Evolutionary conservation across 2,113 vertebrate genomes (phyloP).

Genomic region (Hydropotes inermis): DNA sequence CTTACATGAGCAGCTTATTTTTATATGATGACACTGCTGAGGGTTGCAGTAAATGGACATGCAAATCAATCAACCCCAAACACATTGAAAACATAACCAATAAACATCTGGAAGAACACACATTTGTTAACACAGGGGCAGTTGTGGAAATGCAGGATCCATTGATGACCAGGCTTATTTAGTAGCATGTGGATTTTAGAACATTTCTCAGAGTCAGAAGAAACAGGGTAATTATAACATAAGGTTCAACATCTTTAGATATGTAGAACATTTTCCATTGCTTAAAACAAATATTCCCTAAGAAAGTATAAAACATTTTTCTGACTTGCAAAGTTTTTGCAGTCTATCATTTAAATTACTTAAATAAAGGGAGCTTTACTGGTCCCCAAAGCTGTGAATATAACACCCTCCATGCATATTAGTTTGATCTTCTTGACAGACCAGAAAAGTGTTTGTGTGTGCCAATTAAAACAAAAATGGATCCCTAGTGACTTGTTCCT

Average conservation of each 20-base stretch:
- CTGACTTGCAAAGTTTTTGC: slow-evolving; percentile 88
- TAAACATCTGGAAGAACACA: slow-evolving; percentile 78
- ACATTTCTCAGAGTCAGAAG: slow-evolving; percentile 76
- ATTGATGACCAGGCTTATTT: slow-evolving; percentile 73
- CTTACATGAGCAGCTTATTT: slow-evolving; percentile 58
- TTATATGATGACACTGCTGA: slow-evolving; percentile 41
- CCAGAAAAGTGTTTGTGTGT: slow-evolving; percentile 85
- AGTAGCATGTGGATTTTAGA: slow-evolving; percentile 73
- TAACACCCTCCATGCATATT: slow-evolving; percentile 88
- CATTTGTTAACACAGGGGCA: slow-evolving; percentile 66
- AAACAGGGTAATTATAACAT: slow-evolving; percentile 82
- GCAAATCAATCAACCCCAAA: slow-evolving; percentile 60
- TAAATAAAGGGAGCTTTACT: slow-evolving; percentile 90
- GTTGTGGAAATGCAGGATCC: slow-evolving; percentile 70
- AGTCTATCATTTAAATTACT: slow-evolving; percentile 90
- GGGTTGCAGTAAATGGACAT: slow-evolving; percentile 63
- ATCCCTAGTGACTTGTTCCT: slow-evolving; percentile 86
- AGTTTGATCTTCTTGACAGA: slow-evolving; percentile 88
- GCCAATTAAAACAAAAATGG: slow-evolving; percentile 90
- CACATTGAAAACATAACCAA: slow-evolving; percentile 57
- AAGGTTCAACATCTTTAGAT: slow-evolving; percentile 85
- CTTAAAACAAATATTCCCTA: slow-evolving; percentile 87
- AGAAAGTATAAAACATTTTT: slow-evolving; percentile 87
- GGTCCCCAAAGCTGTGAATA: slow-evolving; percentile 86
- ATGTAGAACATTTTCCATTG: slow-evolving; percentile 84